Evolutionary conservation across 2,888 invertebrate genomes (phyloP), one percentile per base, ranked within the genome.

Genomic region (Empis livida): DNA sequence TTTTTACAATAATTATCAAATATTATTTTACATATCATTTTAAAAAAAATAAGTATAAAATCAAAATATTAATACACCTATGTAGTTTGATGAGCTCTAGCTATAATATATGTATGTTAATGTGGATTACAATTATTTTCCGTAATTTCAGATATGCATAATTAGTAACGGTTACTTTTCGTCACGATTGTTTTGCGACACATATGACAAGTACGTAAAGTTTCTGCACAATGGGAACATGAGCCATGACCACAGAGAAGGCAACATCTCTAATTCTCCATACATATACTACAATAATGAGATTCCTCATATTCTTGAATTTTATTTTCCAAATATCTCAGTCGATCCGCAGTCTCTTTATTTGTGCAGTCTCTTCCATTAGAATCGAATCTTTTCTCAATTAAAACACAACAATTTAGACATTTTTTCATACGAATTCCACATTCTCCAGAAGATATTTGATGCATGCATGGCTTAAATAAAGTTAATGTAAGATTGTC

Each of bases 211-310:
- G 79, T 84, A 60, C 81, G 80, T 32, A 91, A 70, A 0, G 89
- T 84, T 52, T 83, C 80, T 0, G 89, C 84, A 63, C 91, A 91
- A 55, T 78, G 77, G 45, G 82, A 80, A 65, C 91, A 91, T 13
- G 89, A 84, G 17, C 84, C 83, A 60, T 91, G 91, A 2, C 91
- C 91, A 60, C 91, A 91, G 13, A 89, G 71, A 91, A 91, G 17
- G 84, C 89, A 16, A 89, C 83, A 60, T 87, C 86, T 35, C 84
- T 73, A 50, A 79, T 76, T 32, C 86, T 91, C 90, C 89, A 91
- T 87, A 64, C 91, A 91, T 56, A 91, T 90, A 47, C 84, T 81
- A 61, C 91, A 91, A 62, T 82, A 80, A 59, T 85, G 82, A 15
- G 85, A 83, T 60, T 91, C 90, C 63, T 91, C 91, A 55, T 90